Percentiles rank a stretch among this genome's conserved stretches.
Conservation (phyloP, 2,888 invertebrate species). For the Cryptus viduatorius region DNA sequence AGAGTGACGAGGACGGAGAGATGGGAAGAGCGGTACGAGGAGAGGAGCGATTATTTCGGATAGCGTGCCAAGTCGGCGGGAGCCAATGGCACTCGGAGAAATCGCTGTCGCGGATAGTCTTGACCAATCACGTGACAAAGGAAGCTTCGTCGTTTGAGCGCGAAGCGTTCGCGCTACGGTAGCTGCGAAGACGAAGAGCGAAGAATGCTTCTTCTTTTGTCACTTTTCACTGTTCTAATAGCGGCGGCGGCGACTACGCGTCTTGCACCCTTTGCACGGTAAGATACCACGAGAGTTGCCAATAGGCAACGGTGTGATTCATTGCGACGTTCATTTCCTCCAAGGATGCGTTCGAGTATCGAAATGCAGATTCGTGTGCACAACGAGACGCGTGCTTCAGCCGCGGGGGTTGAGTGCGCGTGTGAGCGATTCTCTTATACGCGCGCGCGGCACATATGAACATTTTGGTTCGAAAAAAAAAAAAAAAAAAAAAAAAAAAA, state of each 20-base stretch:
- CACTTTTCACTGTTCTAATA: slow-evolving; percentile 24
- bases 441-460: neutral
- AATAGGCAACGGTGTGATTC: neutral
- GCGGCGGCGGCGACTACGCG: slow-evolving; percentile 3
- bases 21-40: neutral
- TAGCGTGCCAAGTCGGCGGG: slow-evolving; percentile 51
- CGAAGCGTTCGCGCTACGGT: neutral
- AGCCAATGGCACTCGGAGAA: slow-evolving; percentile 47
- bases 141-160: neutral
- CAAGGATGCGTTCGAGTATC: neutral
- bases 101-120: slow-evolving; percentile 28
- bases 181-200: slow-evolving; percentile 3
- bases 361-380: too few species aligned
- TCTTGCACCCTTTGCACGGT: slow-evolving; percentile 9
- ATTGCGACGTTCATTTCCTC: neutral
- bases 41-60: slow-evolving; percentile 58
- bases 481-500: too few species aligned
- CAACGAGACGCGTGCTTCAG: neutral
- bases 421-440: slow-evolving; percentile 30
- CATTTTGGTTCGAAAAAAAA: too few species aligned
- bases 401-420: neutral
- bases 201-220: slow-evolving; percentile 9
- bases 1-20: slow-evolving; percentile 3
- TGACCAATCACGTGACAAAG: slow-evolving; percentile 29
- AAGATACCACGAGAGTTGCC: neutral